Evolutionary conservation across 1,140 invertebrate species (phyloP).

Genomic region (Drosophila kepulauana): DNA sequence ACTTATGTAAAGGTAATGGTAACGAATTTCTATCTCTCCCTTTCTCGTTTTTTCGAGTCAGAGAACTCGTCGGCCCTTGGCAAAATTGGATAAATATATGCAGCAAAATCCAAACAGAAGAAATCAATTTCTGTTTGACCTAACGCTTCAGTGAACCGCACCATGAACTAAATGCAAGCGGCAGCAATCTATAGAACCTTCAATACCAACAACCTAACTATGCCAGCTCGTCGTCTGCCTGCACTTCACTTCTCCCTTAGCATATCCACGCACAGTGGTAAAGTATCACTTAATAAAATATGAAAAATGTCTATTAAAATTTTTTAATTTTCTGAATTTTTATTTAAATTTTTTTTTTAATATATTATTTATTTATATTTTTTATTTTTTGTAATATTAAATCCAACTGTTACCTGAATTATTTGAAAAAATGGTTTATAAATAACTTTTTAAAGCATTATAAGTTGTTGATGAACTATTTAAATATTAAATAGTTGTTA

Average conservation of each 20-base stretch:
- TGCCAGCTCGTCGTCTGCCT: too few species aligned
- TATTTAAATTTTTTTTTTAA: not conserved
- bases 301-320: not conserved
- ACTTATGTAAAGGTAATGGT: not conserved
- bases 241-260: not conserved
- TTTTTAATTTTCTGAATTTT: not conserved
- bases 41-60: not conserved
- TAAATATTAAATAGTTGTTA: too few species aligned
- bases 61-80: constrained; percentile 14
- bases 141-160: constrained; percentile 70
- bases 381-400: too few species aligned
- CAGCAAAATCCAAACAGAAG: constrained; percentile 52
- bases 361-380: too few species aligned
- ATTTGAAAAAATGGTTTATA: too few species aligned
- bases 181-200: constrained; percentile 20
- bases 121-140: constrained; percentile 80
- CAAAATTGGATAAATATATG: constrained; percentile 43
- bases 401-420: too few species aligned
- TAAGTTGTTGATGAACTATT: too few species aligned
- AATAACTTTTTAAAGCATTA: too few species aligned
- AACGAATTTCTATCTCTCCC: not conserved
- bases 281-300: not conserved
- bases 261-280: constrained; percentile 1
- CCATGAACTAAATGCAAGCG: constrained; percentile 60
- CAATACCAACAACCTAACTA: not conserved